Conservation (phyloP, 2,888 invertebrate species). For the Drosophila algonquin region DNA sequence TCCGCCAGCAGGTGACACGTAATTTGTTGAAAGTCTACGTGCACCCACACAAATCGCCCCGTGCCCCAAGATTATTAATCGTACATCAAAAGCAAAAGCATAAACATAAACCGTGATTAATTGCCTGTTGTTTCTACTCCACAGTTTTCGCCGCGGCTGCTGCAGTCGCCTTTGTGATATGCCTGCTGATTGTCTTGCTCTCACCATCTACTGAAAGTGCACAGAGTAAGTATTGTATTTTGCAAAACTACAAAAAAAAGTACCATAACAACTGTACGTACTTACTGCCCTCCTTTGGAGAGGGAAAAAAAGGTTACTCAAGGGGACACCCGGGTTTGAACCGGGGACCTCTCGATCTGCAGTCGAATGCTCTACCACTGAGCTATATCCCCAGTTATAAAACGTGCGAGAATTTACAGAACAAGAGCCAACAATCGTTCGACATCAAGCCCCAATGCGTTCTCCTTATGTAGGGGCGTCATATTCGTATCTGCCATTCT, state of each 20-base stretch:
- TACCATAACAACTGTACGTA: too few species aligned
- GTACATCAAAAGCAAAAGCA: constrained; percentile 44
- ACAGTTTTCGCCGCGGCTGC: constrained; percentile 87
- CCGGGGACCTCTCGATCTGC: constrained; percentile 80
- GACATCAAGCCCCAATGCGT: background rate
- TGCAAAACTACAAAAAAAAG: background rate
- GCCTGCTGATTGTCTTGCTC: constrained; percentile 86
- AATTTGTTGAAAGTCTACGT: constrained; percentile 70
- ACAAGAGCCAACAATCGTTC: background rate
- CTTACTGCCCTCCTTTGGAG: too few species aligned
- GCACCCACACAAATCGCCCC: constrained; percentile 66
- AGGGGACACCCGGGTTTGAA: constrained; percentile 80
- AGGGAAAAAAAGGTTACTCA: constrained; percentile 36
- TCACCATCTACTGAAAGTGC: constrained; percentile 86
- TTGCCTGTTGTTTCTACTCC: constrained; percentile 28
- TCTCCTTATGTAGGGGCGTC: background rate
- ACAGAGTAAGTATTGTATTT: constrained; percentile 85
- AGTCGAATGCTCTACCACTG: constrained; percentile 80
- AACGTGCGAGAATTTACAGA: background rate
- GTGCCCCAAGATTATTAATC: constrained; percentile 41
- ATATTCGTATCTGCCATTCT: background rate
- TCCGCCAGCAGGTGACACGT: constrained; percentile 68
- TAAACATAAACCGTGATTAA: constrained; percentile 46
- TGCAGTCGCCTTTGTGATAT: constrained; percentile 85
- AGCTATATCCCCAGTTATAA: constrained; percentile 71